Evolutionary conservation across 2,113 vertebrate genomes (phyloP), one percentile per base, ranked within the genome.

Genomic region (Leptobrachium ailaonicum): DNA sequence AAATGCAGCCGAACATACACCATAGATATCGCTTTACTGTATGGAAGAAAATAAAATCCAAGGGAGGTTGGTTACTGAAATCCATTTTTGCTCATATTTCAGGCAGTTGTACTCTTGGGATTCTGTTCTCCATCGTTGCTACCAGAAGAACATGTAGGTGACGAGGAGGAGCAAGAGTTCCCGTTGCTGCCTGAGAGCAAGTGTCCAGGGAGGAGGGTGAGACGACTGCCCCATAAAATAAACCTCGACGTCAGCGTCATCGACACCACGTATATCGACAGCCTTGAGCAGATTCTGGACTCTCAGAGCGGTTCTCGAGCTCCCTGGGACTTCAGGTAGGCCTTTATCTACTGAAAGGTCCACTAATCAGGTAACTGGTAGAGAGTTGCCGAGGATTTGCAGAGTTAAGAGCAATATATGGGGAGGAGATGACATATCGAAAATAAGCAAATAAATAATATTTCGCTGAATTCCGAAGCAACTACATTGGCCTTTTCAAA

Each of bases 311-410:
- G 77, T 40, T 79, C 69, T 9, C 60, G 66, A 5, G 70, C 77
- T 6, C 77, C 77, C 32, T 79, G 77, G 77, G 69, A 66, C 1
- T 79, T 63, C 40, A 71, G 69, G 77, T 79, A 71, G 14, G 40
- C 4, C 47, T 20, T 32, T 41, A 43, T 42, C 20, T 8, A 8
- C 10, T 41, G 63, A 40, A 32, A 32, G 20, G 63, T 41, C 41
- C 10, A 13, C 3, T 1, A 41, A 6, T 41, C 63, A 32, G 20
- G 20, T 32, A 32, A 32, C 20, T 32, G 20, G 20, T 32, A 32
- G 20, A 32, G 20, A 32, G 20, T 32, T 32, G 20, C 20, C 20
- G 20, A 32, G 20, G 20, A 32, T 32, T 32, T 32, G 20, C 20
- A 32, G 20, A 32, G 20, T 32, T 32, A 32, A 32, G 20, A 32